Evolutionary conservation across 2,797 vertebrate species (phyloP).

Genomic region (Crax fasciolata): DNA sequence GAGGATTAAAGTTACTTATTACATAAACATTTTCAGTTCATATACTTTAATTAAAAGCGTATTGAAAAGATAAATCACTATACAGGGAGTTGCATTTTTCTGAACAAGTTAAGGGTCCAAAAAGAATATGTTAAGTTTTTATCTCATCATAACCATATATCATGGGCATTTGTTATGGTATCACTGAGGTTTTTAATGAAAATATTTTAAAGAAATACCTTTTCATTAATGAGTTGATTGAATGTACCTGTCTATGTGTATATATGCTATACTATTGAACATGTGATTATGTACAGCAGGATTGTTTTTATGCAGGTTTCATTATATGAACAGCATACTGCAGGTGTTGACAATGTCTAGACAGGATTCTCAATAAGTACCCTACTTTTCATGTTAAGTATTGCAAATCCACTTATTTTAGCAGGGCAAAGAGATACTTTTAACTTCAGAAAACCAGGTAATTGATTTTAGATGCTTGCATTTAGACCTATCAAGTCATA

Average conservation of each 20-base stretch:
- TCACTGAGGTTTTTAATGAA: neutral
- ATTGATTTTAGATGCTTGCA: conserved; percentile 20
- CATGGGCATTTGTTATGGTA: neutral
- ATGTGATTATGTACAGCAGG: neutral
- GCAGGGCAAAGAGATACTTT: neutral
- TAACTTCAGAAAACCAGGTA: conserved; percentile 15
- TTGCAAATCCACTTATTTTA: conserved; percentile 14
- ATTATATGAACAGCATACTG: neutral
- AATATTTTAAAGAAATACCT: neutral
- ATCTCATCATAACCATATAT: neutral
- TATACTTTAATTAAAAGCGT: neutral
- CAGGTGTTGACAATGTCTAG: neutral
- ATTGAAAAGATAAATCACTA: neutral
- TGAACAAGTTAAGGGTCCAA: neutral
- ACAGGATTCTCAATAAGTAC: neutral
- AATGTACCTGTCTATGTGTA: neutral
- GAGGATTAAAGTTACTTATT: neutral
- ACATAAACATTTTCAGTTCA: neutral
- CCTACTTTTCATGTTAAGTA: neutral
- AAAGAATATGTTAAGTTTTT: neutral
- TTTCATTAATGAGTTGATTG: neutral
- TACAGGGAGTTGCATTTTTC: neutral
- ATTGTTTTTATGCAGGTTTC: neutral
- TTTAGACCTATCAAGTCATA: conserved; percentile 10
- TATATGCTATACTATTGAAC: neutral